phyloP scores from a whole-genome alignment of 2,113 vertebrate genomes.

The Galbula dea region DNA sequence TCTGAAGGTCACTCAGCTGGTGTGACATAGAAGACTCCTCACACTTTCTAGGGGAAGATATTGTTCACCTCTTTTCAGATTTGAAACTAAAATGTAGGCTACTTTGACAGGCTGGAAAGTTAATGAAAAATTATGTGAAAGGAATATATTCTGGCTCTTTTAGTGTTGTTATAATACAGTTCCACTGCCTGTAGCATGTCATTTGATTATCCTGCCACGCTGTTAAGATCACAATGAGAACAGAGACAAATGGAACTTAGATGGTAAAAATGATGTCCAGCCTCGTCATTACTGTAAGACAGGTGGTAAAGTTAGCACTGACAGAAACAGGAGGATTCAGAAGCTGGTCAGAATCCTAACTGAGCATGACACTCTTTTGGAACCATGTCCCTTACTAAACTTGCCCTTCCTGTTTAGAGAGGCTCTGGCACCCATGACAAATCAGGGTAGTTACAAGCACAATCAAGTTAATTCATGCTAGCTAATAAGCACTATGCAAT shows the following conservation, averaged over 20 bases:
- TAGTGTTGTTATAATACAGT: not conserved
- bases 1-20: not conserved
- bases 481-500: not conserved
- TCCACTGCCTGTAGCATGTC: not conserved
- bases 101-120: not conserved
- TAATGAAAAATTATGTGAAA: not conserved
- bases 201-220: not conserved
- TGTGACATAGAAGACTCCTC: not conserved
- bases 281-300: not conserved
- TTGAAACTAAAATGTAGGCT: not conserved
- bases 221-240: not conserved
- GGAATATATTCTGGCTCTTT: not conserved
- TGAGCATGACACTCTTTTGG: not conserved
- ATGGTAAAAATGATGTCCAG: not conserved
- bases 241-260: not conserved
- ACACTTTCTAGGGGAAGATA: not conserved
- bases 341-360: not conserved
- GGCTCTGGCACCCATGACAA: not conserved
- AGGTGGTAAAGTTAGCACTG: not conserved
- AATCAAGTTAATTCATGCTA: not conserved
- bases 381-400: not conserved
- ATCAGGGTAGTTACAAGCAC: not conserved
- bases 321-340: not conserved
- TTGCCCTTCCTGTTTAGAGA: not conserved
- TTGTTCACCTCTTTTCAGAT: not conserved